phyloP scores from a whole-genome alignment of 2,113 vertebrate species.

The Emydura subglobosa region DNA sequence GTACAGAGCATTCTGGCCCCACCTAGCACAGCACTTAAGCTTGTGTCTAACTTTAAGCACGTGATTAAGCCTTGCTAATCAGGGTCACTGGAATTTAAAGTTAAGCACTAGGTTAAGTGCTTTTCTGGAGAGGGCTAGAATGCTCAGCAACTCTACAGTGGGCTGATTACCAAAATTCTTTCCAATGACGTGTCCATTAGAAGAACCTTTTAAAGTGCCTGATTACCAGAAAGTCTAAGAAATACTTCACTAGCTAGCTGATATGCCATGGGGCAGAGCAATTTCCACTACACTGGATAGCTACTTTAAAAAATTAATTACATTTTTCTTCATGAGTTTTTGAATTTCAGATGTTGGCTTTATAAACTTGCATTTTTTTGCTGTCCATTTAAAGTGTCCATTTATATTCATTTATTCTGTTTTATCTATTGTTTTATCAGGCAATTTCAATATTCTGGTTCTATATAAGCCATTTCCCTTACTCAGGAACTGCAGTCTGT shows the following conservation, averaged over 20 bases:
- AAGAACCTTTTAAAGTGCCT: constrained; percentile 13
- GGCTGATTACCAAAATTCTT: background rate
- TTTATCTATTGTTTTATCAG: constrained; percentile 72
- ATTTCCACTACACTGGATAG: constrained; percentile 26
- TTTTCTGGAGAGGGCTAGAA: background rate
- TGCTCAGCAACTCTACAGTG: background rate
- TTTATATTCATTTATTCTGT: constrained; percentile 56
- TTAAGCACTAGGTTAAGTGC: background rate
- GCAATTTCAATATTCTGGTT: constrained; percentile 70
- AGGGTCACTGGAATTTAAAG: background rate
- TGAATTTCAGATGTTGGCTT: constrained; percentile 29
- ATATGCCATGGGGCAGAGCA: background rate
- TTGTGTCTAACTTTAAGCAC: background rate
- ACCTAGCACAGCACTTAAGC: background rate
- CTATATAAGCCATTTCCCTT: constrained; percentile 56
- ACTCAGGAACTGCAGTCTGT: constrained; percentile 67
- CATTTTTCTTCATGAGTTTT: constrained; percentile 34
- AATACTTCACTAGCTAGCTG: background rate
- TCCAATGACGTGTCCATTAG: background rate
- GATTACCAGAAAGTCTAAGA: constrained; percentile 17
- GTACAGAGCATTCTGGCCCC: background rate
- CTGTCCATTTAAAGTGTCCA: constrained; percentile 31
- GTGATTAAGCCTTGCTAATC: background rate
- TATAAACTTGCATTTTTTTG: constrained; percentile 18
- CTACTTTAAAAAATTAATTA: background rate